Evolutionary conservation across 2,113 vertebrate genomes (phyloP).

Genomic region (Sylvietta virens): DNA sequence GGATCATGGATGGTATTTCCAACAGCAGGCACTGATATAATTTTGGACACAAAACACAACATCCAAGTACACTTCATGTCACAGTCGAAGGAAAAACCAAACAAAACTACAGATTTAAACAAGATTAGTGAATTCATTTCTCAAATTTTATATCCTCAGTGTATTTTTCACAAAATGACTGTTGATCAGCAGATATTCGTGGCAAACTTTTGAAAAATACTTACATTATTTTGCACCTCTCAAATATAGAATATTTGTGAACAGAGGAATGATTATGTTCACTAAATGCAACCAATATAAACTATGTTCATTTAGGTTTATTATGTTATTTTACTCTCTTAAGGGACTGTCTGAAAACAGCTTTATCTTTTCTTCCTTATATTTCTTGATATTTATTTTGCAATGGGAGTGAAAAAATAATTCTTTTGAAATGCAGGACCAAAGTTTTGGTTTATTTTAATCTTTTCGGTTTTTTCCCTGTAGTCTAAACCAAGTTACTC

Average conservation of each 20-base stretch:
- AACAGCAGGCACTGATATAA: not conserved
- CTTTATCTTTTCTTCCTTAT: not conserved
- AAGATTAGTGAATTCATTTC: not conserved
- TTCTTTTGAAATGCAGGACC: not conserved
- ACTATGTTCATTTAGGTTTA: not conserved
- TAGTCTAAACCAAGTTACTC: not conserved
- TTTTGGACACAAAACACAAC: not conserved
- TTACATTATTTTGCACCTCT: not conserved
- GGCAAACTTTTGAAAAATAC: not conserved
- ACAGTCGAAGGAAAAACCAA: not conserved
- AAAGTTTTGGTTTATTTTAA: not conserved
- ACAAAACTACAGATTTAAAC: not conserved
- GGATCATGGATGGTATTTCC: not conserved
- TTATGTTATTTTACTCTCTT: not conserved
- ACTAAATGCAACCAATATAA: not conserved
- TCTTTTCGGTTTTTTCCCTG: not conserved
- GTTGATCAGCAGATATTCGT: not conserved
- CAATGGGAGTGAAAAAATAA: not conserved
- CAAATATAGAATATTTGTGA: not conserved
- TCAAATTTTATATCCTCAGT: not conserved
- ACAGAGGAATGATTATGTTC: not conserved
- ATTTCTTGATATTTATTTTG: not conserved
- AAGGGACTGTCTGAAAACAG: not conserved
- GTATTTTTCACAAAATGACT: not conserved
- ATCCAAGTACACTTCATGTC: not conserved